Evolutionary conservation across 1,140 invertebrate genomes (phyloP), one percentile per base, ranked within the genome.

Genomic region (Trachymyrmex septentrionalis): DNA sequence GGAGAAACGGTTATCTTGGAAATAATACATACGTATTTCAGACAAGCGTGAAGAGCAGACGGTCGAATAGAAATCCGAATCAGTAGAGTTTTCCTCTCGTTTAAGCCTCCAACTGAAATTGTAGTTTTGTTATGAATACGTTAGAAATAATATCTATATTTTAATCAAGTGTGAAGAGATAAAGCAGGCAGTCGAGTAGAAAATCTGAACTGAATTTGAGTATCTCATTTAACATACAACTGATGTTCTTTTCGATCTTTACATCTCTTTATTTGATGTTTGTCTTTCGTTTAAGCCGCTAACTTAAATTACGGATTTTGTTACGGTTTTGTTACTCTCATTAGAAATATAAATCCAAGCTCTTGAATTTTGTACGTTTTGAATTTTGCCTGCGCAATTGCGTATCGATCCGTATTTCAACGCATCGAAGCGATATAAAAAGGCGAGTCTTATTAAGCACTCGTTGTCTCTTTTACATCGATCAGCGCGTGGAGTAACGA

Each of bases 381-480:
- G 21, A 24, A 44, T 24, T 61, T 61, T 14, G 21, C 48, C 16
- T 19, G 10, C 10, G 5, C 21, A 34, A 27, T 21, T 61, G 34
- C 30, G 24, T 7, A 75, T 61, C 4, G 55, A 84, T 61, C 30
- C 4, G 27, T n/a, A 38, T 19, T 75, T 63, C 27, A 24, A 9
- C 9, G 57, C 61, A n/a, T 30, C 0, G 27, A 30, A 50, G 82
- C 30, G 72, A 44, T 16, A 61, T 38, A 57, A 85, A 75, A 76
- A 85, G 21, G 30, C 21, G 30, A 50, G n/a, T 6, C 3, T 71
- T 89, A 91, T 88, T 84, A 85, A 88, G 76, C 48, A 82, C 77
- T 86, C 71, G 86, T 77, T 75, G 80, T 81, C 64, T 72, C 76
- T 84, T 87, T 88, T 85, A 80, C 78, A 86, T 91, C 57, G 76